These are phyloP conservation scores for Apus apus DNA, from an alignment of 2,113 vertebrate species.

Conservation along the genomic window DNA sequence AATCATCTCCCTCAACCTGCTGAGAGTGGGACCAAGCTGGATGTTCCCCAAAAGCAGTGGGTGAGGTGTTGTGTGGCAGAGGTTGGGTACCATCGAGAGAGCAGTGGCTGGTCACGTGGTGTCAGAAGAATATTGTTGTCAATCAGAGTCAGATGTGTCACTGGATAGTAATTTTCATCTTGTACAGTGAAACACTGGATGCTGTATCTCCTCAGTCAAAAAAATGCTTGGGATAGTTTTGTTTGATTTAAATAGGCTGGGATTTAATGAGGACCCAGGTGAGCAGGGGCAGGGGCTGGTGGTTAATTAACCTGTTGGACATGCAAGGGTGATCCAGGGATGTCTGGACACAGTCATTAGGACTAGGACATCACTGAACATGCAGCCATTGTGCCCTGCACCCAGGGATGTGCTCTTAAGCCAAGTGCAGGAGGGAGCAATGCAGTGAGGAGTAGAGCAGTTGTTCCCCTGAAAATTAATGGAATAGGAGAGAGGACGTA, in stretches of 20 bases:
- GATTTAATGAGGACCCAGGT: neutral
- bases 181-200: neutral
- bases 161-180: neutral
- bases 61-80: neutral
- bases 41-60: neutral
- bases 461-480: neutral
- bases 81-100: neutral
- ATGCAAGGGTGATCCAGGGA: rapidly evolving
- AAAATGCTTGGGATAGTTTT: neutral
- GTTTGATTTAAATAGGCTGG: neutral
- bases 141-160: neutral
- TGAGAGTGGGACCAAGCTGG: neutral
- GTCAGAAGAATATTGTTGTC: neutral
- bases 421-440: rapidly evolving
- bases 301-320: neutral
- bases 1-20: neutral
- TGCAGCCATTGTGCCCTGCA: neutral
- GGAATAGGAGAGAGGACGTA: too few relatives aligned
- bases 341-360: rapidly evolving
- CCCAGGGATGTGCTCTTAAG: neutral
- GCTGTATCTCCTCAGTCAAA: neutral
- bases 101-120: neutral
- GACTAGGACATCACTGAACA: neutral
- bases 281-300: neutral
- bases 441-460: neutral